A percentile compares a stretch with the other conserved stretches of the same genome.
Evolutionary conservation across 2,888 invertebrate genomes (phyloP).

Genomic region (Agonopterix alstromeriana): DNA sequence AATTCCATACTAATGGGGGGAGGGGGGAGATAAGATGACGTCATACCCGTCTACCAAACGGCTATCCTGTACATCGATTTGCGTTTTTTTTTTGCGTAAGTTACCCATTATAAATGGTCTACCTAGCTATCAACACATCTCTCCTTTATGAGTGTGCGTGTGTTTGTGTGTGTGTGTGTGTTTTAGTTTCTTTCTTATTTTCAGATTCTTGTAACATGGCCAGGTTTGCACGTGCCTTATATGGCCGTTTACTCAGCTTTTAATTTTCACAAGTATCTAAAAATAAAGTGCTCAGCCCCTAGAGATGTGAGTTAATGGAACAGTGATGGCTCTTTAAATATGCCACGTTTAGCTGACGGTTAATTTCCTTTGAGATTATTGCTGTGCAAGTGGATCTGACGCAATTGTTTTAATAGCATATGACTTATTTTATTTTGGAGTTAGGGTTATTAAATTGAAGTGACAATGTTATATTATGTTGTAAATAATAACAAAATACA

Average conservation of each 20-base stretch:
- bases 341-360: conserved; percentile 9
- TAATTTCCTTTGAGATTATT: conserved; percentile 14
- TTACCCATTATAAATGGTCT: too few species aligned
- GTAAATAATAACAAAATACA: neutral
- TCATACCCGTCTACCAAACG: too few species aligned
- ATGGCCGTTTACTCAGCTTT: conserved; percentile 7
- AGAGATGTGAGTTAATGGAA: conserved; percentile 11
- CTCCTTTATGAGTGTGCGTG: too few species aligned
- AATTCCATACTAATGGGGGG: too few species aligned
- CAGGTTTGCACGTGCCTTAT: neutral
- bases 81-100: too few species aligned
- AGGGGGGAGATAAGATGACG: too few species aligned
- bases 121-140: too few species aligned
- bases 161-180: too few species aligned
- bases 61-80: too few species aligned
- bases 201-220: neutral
- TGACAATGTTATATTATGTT: neutral
- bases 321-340: conserved; percentile 9
- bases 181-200: neutral
- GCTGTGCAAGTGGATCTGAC: neutral
- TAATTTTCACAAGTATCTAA: conserved; percentile 15
- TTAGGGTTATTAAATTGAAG: neutral
- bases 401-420: neutral
- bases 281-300: conserved; percentile 9
- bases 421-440: neutral